Conservation (phyloP, 2,113 vertebrate species). For the Aythya baeri region DNA sequence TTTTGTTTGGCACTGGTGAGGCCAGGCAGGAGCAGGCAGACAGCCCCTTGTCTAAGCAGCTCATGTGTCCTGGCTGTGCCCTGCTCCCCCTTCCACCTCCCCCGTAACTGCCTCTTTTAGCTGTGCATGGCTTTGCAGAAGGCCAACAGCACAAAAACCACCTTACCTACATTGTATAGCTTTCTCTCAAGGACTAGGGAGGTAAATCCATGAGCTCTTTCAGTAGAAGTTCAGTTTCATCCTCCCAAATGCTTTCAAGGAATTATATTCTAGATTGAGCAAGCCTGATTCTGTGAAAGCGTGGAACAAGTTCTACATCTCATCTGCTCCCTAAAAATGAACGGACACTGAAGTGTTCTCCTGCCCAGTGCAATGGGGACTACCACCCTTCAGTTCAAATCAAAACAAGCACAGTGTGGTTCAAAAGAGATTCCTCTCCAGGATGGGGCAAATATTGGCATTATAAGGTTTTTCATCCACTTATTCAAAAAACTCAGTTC, state of each 20-base stretch:
- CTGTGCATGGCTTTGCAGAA: not conserved
- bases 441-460: not conserved
- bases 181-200: not conserved
- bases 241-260: not conserved
- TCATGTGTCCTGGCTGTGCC: fast-evolving
- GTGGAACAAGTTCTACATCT: not conserved
- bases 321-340: not conserved
- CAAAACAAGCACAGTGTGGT: fast-evolving
- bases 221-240: not conserved
- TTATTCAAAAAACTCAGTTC: not conserved
- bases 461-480: not conserved
- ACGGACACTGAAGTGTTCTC: not conserved
- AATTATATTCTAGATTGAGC: not conserved
- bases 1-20: fast-evolving
- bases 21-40: not conserved
- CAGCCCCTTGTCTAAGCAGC: fast-evolving
- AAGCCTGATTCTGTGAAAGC: not conserved
- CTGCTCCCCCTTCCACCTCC: not conserved
- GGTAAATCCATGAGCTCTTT: not conserved
- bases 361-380: not conserved
- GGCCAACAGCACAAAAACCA: not conserved
- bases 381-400: not conserved
- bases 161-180: not conserved
- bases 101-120: not conserved
- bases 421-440: not conserved